Percentiles rank a stretch among this genome's conserved stretches.
These are phyloP conservation scores for Chaetops frenatus DNA, from an alignment of 2,113 vertebrate species.

Conservation along the genomic window DNA sequence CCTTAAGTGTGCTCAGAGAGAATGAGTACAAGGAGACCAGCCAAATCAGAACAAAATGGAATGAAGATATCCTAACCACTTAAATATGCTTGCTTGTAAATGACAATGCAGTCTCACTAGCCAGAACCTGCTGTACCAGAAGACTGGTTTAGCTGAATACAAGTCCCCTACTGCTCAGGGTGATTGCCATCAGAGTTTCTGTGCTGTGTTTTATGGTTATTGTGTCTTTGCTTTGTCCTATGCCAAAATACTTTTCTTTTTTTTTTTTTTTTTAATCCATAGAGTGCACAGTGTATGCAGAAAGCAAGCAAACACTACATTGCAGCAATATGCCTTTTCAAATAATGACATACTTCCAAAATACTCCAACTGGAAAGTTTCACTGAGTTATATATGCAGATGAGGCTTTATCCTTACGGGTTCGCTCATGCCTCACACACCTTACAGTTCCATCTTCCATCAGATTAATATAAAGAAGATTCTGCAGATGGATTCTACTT, in stretches of 20 bases:
- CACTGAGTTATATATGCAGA: neutral
- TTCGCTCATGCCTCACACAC: neutral
- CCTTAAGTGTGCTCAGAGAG: neutral
- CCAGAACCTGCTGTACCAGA: slow-evolving; percentile 12
- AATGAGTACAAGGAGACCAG: neutral
- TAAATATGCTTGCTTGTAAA: neutral
- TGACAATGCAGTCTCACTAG: neutral
- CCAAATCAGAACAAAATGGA: neutral
- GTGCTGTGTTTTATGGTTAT: neutral
- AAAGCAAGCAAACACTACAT: neutral
- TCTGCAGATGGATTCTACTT: neutral
- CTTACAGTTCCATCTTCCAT: neutral
- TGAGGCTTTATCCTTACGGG: neutral
- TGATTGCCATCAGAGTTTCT: neutral
- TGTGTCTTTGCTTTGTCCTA: neutral
- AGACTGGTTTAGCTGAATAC: neutral
- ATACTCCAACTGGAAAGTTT: neutral
- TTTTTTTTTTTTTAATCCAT: neutral
- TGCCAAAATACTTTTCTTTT: neutral
- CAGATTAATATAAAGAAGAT: neutral
- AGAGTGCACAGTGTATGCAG: neutral
- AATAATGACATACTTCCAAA: neutral
- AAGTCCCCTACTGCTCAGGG: neutral
- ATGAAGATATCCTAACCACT: neutral
- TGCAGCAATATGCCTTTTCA: neutral